Conservation (phyloP, 2,113 vertebrate genomes). For the Ardeotis arabs region DNA sequence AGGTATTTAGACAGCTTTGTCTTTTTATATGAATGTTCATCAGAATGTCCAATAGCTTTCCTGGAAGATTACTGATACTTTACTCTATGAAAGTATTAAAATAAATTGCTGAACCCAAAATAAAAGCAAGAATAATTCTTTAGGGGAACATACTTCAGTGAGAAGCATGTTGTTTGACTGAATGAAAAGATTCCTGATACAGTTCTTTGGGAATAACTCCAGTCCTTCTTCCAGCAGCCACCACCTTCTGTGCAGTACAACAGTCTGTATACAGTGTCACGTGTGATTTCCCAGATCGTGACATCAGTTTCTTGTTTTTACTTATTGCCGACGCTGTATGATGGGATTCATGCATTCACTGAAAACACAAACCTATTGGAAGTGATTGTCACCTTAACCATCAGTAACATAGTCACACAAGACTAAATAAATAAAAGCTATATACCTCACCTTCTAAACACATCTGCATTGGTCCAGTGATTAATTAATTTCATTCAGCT, state of each 20-base stretch:
- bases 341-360: background rate
- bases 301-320: background rate
- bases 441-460: background rate
- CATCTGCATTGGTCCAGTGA: background rate
- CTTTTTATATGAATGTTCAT: constrained; percentile 23
- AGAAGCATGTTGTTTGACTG: background rate
- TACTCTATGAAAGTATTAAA: constrained; percentile 3
- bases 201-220: background rate
- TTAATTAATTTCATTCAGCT: background rate
- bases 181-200: background rate
- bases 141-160: background rate
- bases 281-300: background rate
- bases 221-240: background rate
- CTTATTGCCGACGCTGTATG: background rate
- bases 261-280: background rate
- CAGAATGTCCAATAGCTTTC: background rate
- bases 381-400: background rate
- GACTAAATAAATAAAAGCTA: background rate
- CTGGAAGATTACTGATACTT: constrained; percentile 32
- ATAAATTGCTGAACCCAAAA: constrained; percentile 4
- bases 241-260: background rate
- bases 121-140: background rate
- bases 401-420: background rate
- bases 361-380: background rate
- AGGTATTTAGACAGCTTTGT: background rate